phyloP scores from a whole-genome alignment of 2,888 invertebrate species.

The Geophilus truncorum region DNA sequence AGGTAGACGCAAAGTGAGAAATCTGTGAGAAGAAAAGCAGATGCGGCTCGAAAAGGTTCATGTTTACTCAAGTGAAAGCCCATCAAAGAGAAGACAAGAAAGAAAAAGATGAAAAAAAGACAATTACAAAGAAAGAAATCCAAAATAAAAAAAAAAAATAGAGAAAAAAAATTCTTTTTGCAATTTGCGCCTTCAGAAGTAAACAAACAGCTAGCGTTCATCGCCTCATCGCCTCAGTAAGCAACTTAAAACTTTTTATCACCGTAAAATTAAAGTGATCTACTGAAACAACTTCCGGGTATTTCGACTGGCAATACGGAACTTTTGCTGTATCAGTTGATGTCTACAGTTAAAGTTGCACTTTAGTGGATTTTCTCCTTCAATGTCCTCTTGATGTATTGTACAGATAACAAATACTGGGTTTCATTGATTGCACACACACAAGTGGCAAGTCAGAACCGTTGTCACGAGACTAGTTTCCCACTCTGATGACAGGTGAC shows the following conservation, averaged over 20 bases:
- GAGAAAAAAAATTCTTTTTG: not conserved
- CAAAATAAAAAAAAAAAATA: not conserved
- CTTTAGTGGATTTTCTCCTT: too few relatives aligned
- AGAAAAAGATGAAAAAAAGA: not conserved
- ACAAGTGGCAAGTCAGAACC: constrained; percentile 9
- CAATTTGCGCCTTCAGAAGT: not conserved
- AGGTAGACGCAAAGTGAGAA: not conserved
- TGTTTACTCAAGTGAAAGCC: constrained; percentile 1
- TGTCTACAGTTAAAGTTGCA: too few relatives aligned
- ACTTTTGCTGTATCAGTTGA: too few relatives aligned
- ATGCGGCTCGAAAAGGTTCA: not conserved
- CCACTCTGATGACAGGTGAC: constrained; percentile 5
- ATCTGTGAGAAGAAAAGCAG: constrained; percentile 4
- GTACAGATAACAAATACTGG: not conserved
- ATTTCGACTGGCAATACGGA: too few relatives aligned
- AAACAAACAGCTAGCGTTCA: not conserved
- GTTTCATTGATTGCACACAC: not conserved
- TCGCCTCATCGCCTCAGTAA: not conserved
- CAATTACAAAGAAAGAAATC: not conserved
- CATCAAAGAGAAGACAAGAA: not conserved
- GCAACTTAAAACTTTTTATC: too few relatives aligned
- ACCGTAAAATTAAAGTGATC: too few relatives aligned
- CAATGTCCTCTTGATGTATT: not conserved
- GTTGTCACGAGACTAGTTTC: not conserved
- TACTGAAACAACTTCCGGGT: too few relatives aligned